A percentile compares a stretch with the other conserved stretches of the same genome.
phyloP scores from a whole-genome alignment of 2,888 invertebrate species.

The Agrochola litura region DNA sequence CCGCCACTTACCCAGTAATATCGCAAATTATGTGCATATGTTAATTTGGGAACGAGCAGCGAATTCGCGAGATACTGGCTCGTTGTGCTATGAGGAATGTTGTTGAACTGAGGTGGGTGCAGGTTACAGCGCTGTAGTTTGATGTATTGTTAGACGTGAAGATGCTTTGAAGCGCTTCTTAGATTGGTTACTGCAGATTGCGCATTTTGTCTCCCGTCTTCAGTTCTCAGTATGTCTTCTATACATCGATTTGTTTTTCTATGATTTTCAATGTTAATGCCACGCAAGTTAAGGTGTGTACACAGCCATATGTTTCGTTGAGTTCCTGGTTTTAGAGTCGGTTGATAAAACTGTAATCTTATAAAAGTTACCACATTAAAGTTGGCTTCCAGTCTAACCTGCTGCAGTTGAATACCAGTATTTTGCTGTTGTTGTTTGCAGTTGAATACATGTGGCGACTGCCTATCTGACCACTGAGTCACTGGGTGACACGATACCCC shows the following conservation, averaged over 20 bases:
- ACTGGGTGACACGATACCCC: no score
- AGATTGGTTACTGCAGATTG: neutral
- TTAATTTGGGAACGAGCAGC: conserved; percentile 71
- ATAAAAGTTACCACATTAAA: neutral
- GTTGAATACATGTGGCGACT: no score
- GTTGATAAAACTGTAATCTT: neutral
- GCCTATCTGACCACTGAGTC: no score
- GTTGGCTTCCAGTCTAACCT: neutral
- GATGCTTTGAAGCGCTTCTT: conserved; percentile 20
- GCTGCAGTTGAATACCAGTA: neutral
- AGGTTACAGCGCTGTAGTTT: conserved; percentile 9
- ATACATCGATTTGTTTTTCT: neutral
- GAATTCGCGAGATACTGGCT: conserved; percentile 58
- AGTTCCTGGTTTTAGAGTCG: neutral
- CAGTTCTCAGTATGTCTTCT: neutral
- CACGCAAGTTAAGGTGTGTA: neutral
- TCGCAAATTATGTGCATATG: conserved; percentile 78
- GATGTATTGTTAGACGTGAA: conserved; percentile 6
- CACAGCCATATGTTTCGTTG: neutral
- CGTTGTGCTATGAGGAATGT: conserved; percentile 31
- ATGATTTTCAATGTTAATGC: neutral
- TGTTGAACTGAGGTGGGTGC: conserved; percentile 37
- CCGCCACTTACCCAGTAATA: conserved; percentile 74
- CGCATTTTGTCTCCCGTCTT: neutral
- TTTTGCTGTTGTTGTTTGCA: no score